These are phyloP conservation scores for Drosophila acutilabella DNA, from an alignment of 2,888 invertebrate genomes.

Conservation along the genomic window DNA sequence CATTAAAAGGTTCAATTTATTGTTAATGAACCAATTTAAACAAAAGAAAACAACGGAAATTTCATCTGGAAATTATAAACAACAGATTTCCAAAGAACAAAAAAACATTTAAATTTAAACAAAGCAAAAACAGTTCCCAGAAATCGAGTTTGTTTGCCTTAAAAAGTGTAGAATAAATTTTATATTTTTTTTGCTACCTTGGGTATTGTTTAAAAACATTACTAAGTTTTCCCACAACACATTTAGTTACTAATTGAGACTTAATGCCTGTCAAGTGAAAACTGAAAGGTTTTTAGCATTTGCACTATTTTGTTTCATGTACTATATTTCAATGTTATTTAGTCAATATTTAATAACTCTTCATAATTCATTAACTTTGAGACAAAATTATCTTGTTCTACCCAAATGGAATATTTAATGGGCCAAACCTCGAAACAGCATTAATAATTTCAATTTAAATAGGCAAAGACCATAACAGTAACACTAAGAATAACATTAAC, in stretches of 20 bases:
- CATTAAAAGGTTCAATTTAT: slow-evolving; percentile 1
- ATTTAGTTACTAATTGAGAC: too few relatives aligned
- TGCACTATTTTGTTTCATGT: background rate
- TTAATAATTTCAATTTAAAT: slow-evolving; percentile 74
- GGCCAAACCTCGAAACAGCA: slow-evolving; percentile 59
- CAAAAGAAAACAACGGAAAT: background rate
- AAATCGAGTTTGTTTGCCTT: too few relatives aligned
- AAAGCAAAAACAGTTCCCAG: too few relatives aligned
- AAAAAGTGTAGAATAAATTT: too few relatives aligned
- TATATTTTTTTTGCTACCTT: too few relatives aligned
- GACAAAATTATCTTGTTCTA: background rate
- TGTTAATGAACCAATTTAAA: background rate
- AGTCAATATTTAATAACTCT: background rate
- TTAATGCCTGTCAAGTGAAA: background rate
- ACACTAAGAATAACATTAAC: slow-evolving; percentile 2
- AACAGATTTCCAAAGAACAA: background rate
- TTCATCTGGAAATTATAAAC: background rate
- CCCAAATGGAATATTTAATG: slow-evolving; percentile 6
- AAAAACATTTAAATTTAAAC: too few relatives aligned
- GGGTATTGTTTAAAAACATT: too few relatives aligned
- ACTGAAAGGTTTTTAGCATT: background rate
- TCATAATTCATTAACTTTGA: slow-evolving; percentile 4
- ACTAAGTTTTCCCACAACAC: too few relatives aligned
- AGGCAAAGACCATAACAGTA: slow-evolving; percentile 17
- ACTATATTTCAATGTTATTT: background rate